Evolutionary conservation across 2,797 vertebrate species (phyloP).

Genomic region (Melanotaenia trifasciata): DNA sequence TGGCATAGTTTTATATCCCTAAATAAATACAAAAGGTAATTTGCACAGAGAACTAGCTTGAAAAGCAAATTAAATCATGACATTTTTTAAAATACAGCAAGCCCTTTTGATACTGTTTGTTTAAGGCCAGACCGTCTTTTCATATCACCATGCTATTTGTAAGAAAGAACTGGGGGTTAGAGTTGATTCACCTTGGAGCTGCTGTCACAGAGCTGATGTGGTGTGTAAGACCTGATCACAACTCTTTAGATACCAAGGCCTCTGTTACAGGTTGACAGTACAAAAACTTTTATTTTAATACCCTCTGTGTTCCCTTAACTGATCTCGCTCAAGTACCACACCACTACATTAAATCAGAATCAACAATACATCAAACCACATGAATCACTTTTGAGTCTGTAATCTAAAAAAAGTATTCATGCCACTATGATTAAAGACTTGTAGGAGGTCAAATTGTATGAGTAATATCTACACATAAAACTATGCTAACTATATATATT

Average conservation of each 20-base stretch:
- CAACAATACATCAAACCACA: background rate
- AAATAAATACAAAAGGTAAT: no score
- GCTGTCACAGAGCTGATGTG: background rate
- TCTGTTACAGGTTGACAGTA: background rate
- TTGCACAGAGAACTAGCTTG: no score
- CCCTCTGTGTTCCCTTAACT: background rate
- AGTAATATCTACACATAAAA: background rate
- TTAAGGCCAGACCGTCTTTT: background rate
- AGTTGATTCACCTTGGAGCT: background rate
- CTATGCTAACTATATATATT: background rate
- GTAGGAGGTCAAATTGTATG: background rate
- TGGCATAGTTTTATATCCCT: no score
- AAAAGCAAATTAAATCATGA: background rate
- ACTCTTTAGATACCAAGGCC: background rate
- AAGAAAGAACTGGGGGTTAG: background rate
- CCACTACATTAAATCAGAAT: background rate
- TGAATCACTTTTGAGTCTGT: background rate
- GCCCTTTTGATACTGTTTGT: no score
- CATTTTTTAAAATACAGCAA: background rate
- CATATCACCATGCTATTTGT: background rate
- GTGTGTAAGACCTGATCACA: background rate
- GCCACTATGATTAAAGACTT: background rate
- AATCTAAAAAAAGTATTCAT: background rate
- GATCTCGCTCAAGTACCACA: background rate
- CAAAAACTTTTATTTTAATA: background rate